These are phyloP conservation scores for Ceratina australensis DNA, from an alignment of 1,140 invertebrate genomes.

Conservation along the genomic window DNA sequence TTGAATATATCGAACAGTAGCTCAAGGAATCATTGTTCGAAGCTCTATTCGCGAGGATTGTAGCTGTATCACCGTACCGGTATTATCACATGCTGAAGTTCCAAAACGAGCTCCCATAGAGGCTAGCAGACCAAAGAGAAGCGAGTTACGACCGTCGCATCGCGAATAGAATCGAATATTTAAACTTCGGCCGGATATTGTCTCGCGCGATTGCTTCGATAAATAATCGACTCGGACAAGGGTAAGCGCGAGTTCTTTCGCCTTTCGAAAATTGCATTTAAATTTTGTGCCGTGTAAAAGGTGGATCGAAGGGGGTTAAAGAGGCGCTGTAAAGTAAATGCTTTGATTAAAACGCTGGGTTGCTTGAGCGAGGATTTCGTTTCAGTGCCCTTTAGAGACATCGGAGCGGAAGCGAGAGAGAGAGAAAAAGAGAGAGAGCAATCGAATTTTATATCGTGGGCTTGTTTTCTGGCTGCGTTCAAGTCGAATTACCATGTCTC, in stretches of 20 bases:
- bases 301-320: constrained; percentile 8
- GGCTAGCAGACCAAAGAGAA: too few relatives aligned
- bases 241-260: not conserved
- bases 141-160: not conserved
- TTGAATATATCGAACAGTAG: too few relatives aligned
- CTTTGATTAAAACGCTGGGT: constrained; percentile 30
- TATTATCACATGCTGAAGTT: too few relatives aligned
- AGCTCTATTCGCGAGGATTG: too few relatives aligned
- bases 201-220: not conserved
- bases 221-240: not conserved
- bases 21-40: too few relatives aligned
- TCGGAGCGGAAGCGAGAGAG: too few relatives aligned
- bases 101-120: too few relatives aligned
- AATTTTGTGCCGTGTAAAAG: not conserved
- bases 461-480: constrained; percentile 9
- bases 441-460: constrained; percentile 25
- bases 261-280: too few relatives aligned
- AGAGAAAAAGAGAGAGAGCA: not conserved
- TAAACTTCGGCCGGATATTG: not conserved
- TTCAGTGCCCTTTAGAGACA: constrained; percentile 21
- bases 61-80: too few relatives aligned
- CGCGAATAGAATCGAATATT: not conserved
- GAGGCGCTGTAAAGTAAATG: constrained; percentile 17
- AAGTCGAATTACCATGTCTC: constrained; percentile 22
- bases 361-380: constrained; percentile 27